Percentiles rank a stretch among this genome's conserved stretches.
Evolutionary conservation across 2,113 vertebrate species (phyloP).

Genomic region (Phalacrocorax carbo): DNA sequence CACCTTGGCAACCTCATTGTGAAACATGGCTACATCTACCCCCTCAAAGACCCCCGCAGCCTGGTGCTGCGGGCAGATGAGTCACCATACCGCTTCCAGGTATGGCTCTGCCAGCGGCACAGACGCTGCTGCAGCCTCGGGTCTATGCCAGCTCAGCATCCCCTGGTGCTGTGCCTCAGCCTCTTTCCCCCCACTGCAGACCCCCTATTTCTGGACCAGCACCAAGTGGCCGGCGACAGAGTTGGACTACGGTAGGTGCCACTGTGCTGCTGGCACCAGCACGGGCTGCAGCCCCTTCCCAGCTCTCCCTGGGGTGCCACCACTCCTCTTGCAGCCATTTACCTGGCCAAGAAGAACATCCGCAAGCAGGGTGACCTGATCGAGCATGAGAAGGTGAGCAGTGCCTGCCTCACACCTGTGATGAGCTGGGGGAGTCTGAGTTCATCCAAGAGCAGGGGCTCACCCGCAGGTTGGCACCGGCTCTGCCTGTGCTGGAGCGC

Average conservation of each 20-base stretch:
- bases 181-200: constrained; percentile 64
- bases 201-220: constrained; percentile 92
- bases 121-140: not conserved
- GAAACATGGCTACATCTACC: constrained; percentile 88
- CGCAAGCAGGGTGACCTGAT: constrained; percentile 87
- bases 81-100: constrained; percentile 91
- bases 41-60: constrained; percentile 80
- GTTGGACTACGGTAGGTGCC: constrained; percentile 89
- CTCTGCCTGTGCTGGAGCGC: not conserved
- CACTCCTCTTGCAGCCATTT: constrained; percentile 79
- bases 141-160: fast-evolving
- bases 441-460: not conserved
- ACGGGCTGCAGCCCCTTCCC: not conserved
- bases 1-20: constrained; percentile 85
- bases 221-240: constrained; percentile 88
- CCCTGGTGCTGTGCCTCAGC: fast-evolving
- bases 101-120: not conserved
- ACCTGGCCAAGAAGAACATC: constrained; percentile 94
- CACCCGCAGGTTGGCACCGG: fast-evolving
- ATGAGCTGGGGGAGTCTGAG: not conserved
- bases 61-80: constrained; percentile 80
- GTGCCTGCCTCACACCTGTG: not conserved
- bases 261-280: fast-evolving
- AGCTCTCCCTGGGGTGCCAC: not conserved
- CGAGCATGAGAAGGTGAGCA: constrained; percentile 88